Conservation (phyloP, 2,113 vertebrate genomes). For the Regulus satrapa region DNA sequence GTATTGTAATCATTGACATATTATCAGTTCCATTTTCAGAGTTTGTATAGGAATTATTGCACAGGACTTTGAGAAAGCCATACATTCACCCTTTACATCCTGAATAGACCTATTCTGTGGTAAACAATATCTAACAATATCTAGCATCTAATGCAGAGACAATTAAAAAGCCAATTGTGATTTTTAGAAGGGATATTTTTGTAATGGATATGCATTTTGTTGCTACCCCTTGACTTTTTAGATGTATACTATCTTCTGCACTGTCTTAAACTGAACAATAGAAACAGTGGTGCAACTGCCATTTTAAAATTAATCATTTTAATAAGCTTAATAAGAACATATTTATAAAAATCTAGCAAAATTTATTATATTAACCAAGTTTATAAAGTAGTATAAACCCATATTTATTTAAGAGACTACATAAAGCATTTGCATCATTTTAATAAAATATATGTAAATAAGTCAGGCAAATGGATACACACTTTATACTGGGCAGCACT, state of each 20-base stretch:
- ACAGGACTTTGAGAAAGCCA: constrained; percentile 21
- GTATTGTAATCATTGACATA: constrained; percentile 50
- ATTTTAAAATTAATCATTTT: not conserved
- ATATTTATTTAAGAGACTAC: not conserved
- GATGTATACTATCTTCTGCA: not conserved
- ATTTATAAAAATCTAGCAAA: not conserved
- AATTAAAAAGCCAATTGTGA: not conserved
- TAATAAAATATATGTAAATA: not conserved
- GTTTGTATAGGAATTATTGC: constrained; percentile 33
- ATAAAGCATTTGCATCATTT: not conserved
- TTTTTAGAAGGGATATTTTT: not conserved
- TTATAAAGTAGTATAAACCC: not conserved
- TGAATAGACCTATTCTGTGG: not conserved
- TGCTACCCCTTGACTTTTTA: not conserved
- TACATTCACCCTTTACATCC: constrained; percentile 2
- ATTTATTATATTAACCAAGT: not conserved
- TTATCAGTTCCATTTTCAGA: constrained; percentile 64
- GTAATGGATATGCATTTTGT: not conserved
- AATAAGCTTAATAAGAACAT: not conserved
- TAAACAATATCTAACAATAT: not conserved
- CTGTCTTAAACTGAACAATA: not conserved
- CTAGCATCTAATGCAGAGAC: not conserved
- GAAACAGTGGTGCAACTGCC: fast-evolving
- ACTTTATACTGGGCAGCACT: not conserved
- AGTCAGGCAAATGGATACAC: not conserved